Conservation (phyloP, 2,888 invertebrate genomes). For the Ellobium chinense region DNA sequence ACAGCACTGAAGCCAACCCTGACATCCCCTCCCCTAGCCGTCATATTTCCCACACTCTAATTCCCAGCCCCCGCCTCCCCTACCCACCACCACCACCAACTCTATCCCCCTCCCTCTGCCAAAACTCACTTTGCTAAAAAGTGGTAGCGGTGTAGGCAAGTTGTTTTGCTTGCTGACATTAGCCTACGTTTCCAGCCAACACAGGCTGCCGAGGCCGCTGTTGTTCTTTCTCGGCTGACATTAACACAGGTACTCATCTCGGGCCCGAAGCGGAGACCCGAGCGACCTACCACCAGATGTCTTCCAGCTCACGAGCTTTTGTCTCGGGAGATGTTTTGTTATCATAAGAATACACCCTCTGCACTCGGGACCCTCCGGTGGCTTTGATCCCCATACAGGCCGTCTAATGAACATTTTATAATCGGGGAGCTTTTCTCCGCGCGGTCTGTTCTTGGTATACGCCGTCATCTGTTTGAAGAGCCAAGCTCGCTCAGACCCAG, state of each 20-base stretch:
- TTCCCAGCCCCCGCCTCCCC: too few species aligned
- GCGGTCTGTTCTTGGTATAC: neutral
- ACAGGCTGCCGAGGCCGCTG: neutral
- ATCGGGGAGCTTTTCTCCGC: constrained; percentile 2
- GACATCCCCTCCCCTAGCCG: too few species aligned
- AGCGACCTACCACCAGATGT: constrained; percentile 11
- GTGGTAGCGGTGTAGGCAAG: neutral
- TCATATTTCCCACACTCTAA: too few species aligned
- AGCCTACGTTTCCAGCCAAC: neutral
- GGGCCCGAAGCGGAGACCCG: neutral
- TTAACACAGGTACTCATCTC: constrained; percentile 16
- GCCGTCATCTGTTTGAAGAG: neutral
- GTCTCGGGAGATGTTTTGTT: constrained; percentile 23
- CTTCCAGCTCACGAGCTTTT: neutral
- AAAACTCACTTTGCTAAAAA: neutral
- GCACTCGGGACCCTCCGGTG: neutral
- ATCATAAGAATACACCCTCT: constrained; percentile 1
- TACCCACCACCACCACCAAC: too few species aligned
- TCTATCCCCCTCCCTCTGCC: too few species aligned
- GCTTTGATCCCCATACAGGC: constrained; percentile 3
- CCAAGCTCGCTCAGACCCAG: neutral
- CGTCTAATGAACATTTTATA: constrained; percentile 12
- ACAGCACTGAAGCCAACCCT: too few species aligned
- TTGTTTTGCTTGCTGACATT: neutral
- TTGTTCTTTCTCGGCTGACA: constrained; percentile 10